A percentile compares a stretch with the other conserved stretches of the same genome.
Conservation (phyloP, 2,888 invertebrate species). For the Petrolisthes cinctipes region DNA sequence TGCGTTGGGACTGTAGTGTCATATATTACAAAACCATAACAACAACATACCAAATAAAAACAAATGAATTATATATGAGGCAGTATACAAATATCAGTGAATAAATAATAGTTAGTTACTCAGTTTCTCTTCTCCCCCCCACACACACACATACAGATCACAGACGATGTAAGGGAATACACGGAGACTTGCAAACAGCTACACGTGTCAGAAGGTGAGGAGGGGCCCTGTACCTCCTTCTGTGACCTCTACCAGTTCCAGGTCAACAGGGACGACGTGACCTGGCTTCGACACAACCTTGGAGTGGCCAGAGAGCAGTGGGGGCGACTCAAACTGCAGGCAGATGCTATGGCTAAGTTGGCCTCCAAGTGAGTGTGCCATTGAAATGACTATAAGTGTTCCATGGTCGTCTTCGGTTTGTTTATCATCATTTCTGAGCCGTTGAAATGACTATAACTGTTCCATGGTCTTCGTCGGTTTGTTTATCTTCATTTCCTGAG, state of each 20-base stretch:
- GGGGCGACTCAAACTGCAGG: conserved; percentile 40
- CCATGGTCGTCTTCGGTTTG: too few species aligned
- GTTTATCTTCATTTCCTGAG: too few species aligned
- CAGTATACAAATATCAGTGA: background rate
- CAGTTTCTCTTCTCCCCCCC: background rate
- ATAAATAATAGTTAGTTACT: background rate
- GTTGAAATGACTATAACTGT: too few species aligned
- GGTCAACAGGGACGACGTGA: conserved; percentile 32
- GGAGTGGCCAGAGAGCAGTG: conserved; percentile 35
- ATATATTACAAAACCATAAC: background rate
- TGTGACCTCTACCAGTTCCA: conserved; percentile 49
- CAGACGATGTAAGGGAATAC: conserved; percentile 46
- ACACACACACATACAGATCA: conserved; percentile 35
- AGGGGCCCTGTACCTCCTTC: conserved; percentile 46
- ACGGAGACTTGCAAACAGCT: conserved; percentile 45
- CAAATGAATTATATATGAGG: background rate
- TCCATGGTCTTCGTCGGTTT: too few species aligned
- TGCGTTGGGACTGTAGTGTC: background rate
- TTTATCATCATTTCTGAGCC: too few species aligned
- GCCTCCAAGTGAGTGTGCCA: conserved; percentile 20
- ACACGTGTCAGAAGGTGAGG: conserved; percentile 32
- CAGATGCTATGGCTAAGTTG: conserved; percentile 29
- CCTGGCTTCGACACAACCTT: conserved; percentile 30
- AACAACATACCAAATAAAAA: background rate
- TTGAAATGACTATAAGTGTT: background rate